These are phyloP conservation scores for Creontiades dilutus DNA, from an alignment of 2,888 invertebrate genomes.

Conservation along the genomic window DNA sequence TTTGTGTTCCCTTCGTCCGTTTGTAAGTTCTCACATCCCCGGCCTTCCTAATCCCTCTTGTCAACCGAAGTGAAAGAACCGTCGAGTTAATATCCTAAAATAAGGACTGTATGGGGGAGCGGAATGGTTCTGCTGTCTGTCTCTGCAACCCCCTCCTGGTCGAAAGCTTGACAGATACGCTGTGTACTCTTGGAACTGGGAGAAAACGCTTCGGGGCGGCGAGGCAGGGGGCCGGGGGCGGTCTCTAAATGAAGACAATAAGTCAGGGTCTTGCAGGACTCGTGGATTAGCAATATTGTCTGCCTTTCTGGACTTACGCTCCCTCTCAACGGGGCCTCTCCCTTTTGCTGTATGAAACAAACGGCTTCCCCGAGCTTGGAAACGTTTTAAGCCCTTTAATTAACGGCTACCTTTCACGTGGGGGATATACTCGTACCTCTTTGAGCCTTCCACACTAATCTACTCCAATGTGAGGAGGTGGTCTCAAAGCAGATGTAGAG, in stretches of 20 bases:
- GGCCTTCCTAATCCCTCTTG: not conserved
- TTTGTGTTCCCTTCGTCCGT: not conserved
- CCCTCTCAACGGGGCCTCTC: not conserved
- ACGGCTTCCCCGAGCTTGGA: slow-evolving; percentile 41
- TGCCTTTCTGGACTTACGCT: slow-evolving; percentile 43
- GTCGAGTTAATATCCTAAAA: slow-evolving; percentile 31
- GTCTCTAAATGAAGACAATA: slow-evolving; percentile 62
- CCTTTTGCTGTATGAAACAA: slow-evolving; percentile 46
- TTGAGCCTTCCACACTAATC: slow-evolving; percentile 23
- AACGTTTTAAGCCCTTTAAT: slow-evolving; percentile 62
- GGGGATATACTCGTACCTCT: slow-evolving; percentile 26
- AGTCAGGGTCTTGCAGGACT: slow-evolving; percentile 55
- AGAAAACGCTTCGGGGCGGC: not conserved
- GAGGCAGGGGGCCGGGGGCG: not conserved
- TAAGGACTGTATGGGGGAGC: slow-evolving; percentile 29
- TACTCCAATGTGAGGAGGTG: slow-evolving; percentile 2
- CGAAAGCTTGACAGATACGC: slow-evolving; percentile 44
- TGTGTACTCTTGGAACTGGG: not conserved
- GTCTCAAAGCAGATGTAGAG: slow-evolving; percentile 15
- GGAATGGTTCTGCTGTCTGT: slow-evolving; percentile 40
- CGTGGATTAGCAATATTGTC: slow-evolving; percentile 65
- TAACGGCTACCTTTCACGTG: slow-evolving; percentile 56
- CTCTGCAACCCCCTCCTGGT: not conserved
- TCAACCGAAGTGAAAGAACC: slow-evolving; percentile 12
- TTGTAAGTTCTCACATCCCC: not conserved